Percentiles rank a stretch among this genome's conserved stretches.
phyloP scores from a whole-genome alignment of 2,888 invertebrate species.

The Melanostoma scalare region DNA sequence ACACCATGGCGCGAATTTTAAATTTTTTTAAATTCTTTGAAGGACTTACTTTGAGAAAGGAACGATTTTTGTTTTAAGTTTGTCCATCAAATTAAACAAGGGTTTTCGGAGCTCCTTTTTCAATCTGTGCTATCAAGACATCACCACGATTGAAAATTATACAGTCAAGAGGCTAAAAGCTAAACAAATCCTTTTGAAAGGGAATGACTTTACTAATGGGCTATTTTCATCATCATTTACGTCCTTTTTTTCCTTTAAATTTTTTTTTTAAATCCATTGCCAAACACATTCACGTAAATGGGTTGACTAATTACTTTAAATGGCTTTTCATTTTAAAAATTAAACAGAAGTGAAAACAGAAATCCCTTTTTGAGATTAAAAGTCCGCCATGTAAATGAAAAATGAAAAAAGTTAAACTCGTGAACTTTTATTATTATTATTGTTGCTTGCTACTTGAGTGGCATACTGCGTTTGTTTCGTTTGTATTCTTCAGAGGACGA shows the following conservation, averaged over 20 bases:
- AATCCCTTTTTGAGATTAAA: not conserved
- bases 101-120: too few species aligned
- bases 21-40: not conserved
- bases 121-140: too few species aligned
- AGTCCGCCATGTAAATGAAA: too few species aligned
- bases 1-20: not conserved
- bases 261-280: not conserved
- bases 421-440: constrained; percentile 37
- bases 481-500: not conserved
- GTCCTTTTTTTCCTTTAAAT: constrained; percentile 20
- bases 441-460: not conserved
- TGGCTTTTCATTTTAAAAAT: constrained; percentile 49
- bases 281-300: constrained; percentile 18
- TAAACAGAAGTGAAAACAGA: constrained; percentile 48
- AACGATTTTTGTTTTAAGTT: too few species aligned
- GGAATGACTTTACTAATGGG: not conserved
- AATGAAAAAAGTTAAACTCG: constrained; percentile 1
- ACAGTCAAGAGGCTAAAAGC: too few species aligned
- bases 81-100: too few species aligned
- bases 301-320: constrained; percentile 52
- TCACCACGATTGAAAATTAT: too few species aligned
- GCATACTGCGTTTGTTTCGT: not conserved
- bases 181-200: not conserved
- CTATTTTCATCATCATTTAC: constrained; percentile 8
- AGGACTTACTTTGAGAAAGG: too few species aligned